A percentile compares a stretch with the other conserved stretches of the same genome.
These are phyloP conservation scores for Labia minor DNA, from an alignment of 2,888 invertebrate genomes.

Conservation along the genomic window DNA sequence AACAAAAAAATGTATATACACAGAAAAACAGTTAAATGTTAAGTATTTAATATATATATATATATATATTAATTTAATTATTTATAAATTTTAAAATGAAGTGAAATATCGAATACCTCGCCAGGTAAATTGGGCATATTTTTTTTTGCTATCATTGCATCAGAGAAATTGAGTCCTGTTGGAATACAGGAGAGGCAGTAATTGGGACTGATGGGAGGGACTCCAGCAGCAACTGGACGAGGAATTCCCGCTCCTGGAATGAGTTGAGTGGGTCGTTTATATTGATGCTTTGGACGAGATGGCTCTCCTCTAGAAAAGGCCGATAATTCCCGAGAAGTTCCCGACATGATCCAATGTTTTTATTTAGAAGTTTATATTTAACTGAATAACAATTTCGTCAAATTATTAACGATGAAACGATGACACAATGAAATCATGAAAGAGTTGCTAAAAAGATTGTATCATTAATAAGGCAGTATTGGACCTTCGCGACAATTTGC, in stretches of 20 bases:
- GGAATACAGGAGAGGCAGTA: constrained; percentile 33
- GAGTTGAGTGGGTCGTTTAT: constrained; percentile 21
- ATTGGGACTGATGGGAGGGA: constrained; percentile 21
- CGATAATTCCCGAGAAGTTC: constrained; percentile 19
- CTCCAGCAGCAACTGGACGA: constrained; percentile 17
- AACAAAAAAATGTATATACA: too few relatives aligned
- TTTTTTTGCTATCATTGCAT: constrained; percentile 31
- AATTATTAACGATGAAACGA: too few relatives aligned
- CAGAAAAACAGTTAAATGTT: too few relatives aligned
- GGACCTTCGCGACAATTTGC: background rate
- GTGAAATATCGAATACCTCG: constrained; percentile 28
- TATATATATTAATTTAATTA: too few relatives aligned
- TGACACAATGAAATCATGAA: background rate
- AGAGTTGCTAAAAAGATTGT: background rate
- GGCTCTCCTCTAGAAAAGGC: constrained; percentile 22
- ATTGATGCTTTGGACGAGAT: background rate
- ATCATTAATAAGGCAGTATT: background rate
- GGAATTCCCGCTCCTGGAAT: constrained; percentile 17
- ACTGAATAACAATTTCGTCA: too few relatives aligned
- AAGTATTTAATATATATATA: too few relatives aligned
- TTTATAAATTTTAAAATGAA: too few relatives aligned
- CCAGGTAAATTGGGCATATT: constrained; percentile 25
- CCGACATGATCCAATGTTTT: background rate
- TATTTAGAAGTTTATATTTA: too few relatives aligned
- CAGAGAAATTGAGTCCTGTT: constrained; percentile 30